Evolutionary conservation across 2,888 invertebrate species (phyloP), one percentile per base, ranked within the genome.

Genomic region (Melanophora roralis): DNA sequence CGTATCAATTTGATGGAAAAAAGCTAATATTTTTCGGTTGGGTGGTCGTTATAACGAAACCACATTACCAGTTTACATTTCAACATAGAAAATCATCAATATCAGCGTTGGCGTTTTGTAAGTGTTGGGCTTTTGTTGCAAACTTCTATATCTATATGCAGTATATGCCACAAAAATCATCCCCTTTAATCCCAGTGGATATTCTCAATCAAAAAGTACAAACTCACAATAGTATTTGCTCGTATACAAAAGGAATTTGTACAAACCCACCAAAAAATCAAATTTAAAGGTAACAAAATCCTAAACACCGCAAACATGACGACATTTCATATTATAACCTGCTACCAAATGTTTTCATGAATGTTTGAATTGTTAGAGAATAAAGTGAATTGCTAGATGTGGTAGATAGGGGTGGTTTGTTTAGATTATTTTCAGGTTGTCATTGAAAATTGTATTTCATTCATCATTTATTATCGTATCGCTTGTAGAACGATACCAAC

Each of bases 121-220:
- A 5, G 27, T 27, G 6, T 27, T 5, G 3, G 27, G 7, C 14
- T 73, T 32, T 45, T 57, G 79, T 38, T 62, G 73, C 78, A 73
- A 72, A 64, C 47, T 55, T 53, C 64, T 62, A 62, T 75, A n/a
- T n/a, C n/a, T n/a, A n/a, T n/a, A n/a, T n/a, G n/a, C n/a, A n/a
- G 27, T 27, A 6, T 6, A 27, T 27, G 38, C 76, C 69, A 83
- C 84, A 83, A 82, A 82, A 84, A 81, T 84, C 84, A 84, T 84
- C 83, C 78, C 79, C 83, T 85, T 84, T 88, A 86, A 88, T 88
- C 86, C 88, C 89, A 84, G 84, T 85, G 88, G 89, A 88, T 88
- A 86, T 87, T 85, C 86, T 89, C 88, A 88, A 88, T 89, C 88
- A 88, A 86, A 88, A 86, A 86, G 85, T 86, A 76, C 72, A 76